Evolutionary conservation across 2,888 invertebrate species (phyloP), one percentile per base, ranked within the genome.

Genomic region (Tetramorium bicarinatum): DNA sequence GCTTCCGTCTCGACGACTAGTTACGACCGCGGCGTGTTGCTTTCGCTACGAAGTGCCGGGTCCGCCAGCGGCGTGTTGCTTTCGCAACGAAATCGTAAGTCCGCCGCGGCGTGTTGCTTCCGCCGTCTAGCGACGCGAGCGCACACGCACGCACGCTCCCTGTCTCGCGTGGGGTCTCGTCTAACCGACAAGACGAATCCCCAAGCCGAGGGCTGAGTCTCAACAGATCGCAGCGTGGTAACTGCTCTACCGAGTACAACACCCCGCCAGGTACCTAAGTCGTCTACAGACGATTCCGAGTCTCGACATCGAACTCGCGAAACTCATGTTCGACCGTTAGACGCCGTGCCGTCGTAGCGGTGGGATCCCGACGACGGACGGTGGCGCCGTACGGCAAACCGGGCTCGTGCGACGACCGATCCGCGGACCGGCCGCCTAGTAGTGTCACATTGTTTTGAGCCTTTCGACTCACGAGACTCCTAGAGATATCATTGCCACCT

Each of bases 371-470:
- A 67, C 67, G 29, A 29, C 9, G 49, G 29, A n/a, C 49, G 49
- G 29, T 18, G 29, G 29, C 85, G 66, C 75, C 88, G 44, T 81
- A 83, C 83, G 87, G 89, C 87, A 85, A 88, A 86, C 85, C 69
- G 85, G 87, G 85, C 87, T 82, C 85, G 88, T 89, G 87, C 87
- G 87, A 89, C 81, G 84, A 69, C 79, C 75, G 80, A 29, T 44
- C 77, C 85, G 83, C 71, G 76, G 59, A 87, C 76, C 80, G 72
- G 79, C 59, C 85, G 86, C 89, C 87, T 88, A 88, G 86, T 89
- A 86, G 91, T 89, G 92, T 95, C 94, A 95, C 95, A 95, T 92
- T 95, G 94, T 95, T 94, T 95, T 93, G 94, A 95, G 94, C 95
- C 94, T 95, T 93, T 90, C 94, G 94, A 94, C 94, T 94, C 94